Percentiles rank a stretch among this genome's conserved stretches.
These are phyloP conservation scores for Brachirus orientalis DNA, from an alignment of 2,113 vertebrate genomes.

Conservation along the genomic window DNA sequence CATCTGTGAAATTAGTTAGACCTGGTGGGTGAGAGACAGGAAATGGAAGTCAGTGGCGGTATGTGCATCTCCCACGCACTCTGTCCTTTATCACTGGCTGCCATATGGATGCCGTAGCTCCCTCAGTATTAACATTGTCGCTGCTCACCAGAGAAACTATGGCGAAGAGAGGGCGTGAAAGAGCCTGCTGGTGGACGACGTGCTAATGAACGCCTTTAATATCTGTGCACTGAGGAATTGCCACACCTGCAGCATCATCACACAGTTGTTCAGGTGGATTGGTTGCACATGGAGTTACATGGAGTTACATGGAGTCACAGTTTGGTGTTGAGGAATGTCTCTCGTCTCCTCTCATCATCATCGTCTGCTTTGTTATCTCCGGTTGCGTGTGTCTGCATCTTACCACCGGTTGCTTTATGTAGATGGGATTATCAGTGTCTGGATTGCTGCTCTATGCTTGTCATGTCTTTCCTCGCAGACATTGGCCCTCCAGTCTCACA, in stretches of 20 bases:
- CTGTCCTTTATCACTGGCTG: slow-evolving; percentile 65
- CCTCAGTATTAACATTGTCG: slow-evolving; percentile 65
- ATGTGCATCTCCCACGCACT: slow-evolving; percentile 75
- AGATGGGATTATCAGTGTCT: slow-evolving; percentile 45
- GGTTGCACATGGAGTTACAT: too few relatives aligned
- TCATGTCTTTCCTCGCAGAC: slow-evolving; percentile 14
- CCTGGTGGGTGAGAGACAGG: slow-evolving; percentile 77
- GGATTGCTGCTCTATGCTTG: slow-evolving; percentile 22
- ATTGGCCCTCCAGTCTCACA: background rate
- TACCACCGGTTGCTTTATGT: slow-evolving; percentile 3
- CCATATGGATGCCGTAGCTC: slow-evolving; percentile 69
- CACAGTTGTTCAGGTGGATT: background rate
- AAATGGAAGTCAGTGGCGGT: slow-evolving; percentile 74
- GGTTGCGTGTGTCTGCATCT: slow-evolving; percentile 25
- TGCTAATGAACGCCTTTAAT: slow-evolving; percentile 46
- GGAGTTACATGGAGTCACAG: too few relatives aligned
- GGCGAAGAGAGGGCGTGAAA: background rate
- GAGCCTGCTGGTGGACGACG: slow-evolving; percentile 22
- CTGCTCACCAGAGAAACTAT: slow-evolving; percentile 8
- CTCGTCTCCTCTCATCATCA: background rate
- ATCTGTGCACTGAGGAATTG: slow-evolving; percentile 29
- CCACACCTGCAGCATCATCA: slow-evolving; percentile 9
- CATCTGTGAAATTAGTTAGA: slow-evolving; percentile 78
- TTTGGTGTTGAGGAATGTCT: slow-evolving; percentile 22
- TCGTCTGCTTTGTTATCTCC: slow-evolving; percentile 36